A percentile compares a stretch with the other conserved stretches of the same genome.
Evolutionary conservation across 2,113 vertebrate species (phyloP).

Genomic region (Campylomormyrus tamandua): DNA sequence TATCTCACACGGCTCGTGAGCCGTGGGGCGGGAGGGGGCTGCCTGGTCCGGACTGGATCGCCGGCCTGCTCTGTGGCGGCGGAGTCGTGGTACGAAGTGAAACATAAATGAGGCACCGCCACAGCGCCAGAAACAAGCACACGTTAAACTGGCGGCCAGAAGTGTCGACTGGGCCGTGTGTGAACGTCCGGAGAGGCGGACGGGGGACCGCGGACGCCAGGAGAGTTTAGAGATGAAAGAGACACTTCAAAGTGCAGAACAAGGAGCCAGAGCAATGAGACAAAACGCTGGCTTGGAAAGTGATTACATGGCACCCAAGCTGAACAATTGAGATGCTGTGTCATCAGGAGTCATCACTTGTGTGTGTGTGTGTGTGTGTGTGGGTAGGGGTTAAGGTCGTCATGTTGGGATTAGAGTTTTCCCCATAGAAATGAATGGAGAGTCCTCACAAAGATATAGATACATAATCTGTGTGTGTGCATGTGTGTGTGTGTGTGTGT

Average conservation of each 20-base stretch:
- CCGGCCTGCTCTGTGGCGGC: not conserved
- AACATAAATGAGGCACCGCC: not conserved
- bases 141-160: conserved; percentile 31
- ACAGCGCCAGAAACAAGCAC: not conserved
- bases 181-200: conserved; percentile 44
- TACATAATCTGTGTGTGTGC: too few relatives aligned
- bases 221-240: conserved; percentile 61
- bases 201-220: conserved; percentile 64
- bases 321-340: conserved; percentile 56
- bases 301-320: conserved; percentile 50
- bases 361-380: not conserved
- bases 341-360: conserved; percentile 44
- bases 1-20: not conserved
- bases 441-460: not conserved
- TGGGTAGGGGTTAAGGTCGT: not conserved
- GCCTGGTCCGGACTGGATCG: not conserved
- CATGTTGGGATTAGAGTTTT: not conserved
- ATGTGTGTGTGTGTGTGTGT: too few relatives aligned
- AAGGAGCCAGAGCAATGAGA: conserved; percentile 43
- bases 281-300: conserved; percentile 59
- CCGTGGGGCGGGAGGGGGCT: too few relatives aligned
- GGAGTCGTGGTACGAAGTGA: not conserved
- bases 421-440: not conserved
- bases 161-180: conserved; percentile 57
- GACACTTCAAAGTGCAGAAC: conserved; percentile 60